Percentiles rank a stretch among this genome's conserved stretches.
Evolutionary conservation across 2,797 vertebrate species (phyloP).

Genomic region (Danio tinwini): DNA sequence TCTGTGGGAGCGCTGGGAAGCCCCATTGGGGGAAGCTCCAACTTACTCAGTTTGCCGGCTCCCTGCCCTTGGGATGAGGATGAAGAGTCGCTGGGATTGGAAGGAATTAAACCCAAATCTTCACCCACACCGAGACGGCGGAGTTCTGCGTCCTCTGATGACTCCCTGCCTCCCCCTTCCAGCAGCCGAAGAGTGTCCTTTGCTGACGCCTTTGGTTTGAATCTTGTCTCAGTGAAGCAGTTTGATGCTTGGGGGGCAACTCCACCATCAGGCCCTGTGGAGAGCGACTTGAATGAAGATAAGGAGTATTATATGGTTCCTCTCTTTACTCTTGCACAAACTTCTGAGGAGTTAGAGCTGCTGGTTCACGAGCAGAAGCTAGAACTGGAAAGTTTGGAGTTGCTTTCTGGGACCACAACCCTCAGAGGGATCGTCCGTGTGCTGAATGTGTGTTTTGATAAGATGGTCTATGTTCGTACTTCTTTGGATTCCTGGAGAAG

Average conservation of each 20-base stretch:
- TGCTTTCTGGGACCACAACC: slow-evolving; percentile 82
- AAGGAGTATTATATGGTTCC: slow-evolving; percentile 83
- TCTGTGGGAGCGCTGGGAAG: slow-evolving; percentile 74
- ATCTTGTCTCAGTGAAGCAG: slow-evolving; percentile 93
- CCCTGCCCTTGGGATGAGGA: slow-evolving; percentile 77
- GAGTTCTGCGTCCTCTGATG: slow-evolving; percentile 83
- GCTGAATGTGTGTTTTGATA: slow-evolving; percentile 90
- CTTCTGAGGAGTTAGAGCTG: slow-evolving; percentile 78
- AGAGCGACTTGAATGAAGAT: slow-evolving; percentile 69
- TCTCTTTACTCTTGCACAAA: slow-evolving; percentile 78
- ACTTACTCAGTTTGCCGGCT: slow-evolving; percentile 74
- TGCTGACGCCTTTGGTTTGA: slow-evolving; percentile 90
- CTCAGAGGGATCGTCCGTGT: slow-evolving; percentile 89
- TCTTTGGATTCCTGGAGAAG: slow-evolving; percentile 89
- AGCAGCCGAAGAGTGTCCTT: slow-evolving; percentile 91
- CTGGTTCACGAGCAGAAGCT: slow-evolving; percentile 86
- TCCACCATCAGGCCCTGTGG: slow-evolving; percentile 65
- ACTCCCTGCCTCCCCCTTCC: slow-evolving; percentile 69
- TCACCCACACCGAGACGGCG: slow-evolving; percentile 87
- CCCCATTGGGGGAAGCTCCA: slow-evolving; percentile 67
- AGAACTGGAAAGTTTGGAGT: slow-evolving; percentile 82
- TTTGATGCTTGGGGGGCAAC: slow-evolving; percentile 86
- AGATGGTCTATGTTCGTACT: slow-evolving; percentile 87
- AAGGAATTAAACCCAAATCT: slow-evolving; percentile 80
- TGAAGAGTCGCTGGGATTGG: slow-evolving; percentile 79